Base-by-base conservation (phyloP, 2,888 invertebrate species). In the Dioctria linearis region DNA sequence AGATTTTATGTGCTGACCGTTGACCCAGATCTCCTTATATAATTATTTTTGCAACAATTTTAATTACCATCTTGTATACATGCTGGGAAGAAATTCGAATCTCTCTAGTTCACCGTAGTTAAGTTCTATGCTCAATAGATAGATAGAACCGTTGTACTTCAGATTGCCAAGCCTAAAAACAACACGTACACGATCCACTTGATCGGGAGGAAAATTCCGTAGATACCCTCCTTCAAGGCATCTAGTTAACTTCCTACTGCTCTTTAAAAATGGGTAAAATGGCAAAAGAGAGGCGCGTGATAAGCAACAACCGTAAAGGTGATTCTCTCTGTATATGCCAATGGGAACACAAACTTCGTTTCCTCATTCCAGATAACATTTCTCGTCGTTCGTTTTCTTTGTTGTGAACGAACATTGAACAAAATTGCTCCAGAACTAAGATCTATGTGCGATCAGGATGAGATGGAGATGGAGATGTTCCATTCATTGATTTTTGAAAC, bases 401-500 rank as follows among this genome's bases (percentile, higher is more conserved):
- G 46, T 49, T 67, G 11, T 13, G 11, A 8, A 5, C 3, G 39
- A 66, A 66, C 66, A n/a, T n/a, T 66, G 5, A 59, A 9, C 40
- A 37, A 46, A 67, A 67, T 13, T 46, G 46, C 46, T 13, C 49
- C 67, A 67, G 49, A 46, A 37, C 61, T 5, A 39, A 25, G 61
- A 61, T 61, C 61, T 37, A 61, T 61, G 61, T 61, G 37, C 6
- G 39, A 61, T 61, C 61, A 39, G 37, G 39, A 61, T 61, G 40
- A 61, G 4, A 61, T 25, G n/a, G n/a, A n/a, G n/a, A n/a, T 67
- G 13, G 51, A n/a, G 63, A 49, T 78, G 65, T 78, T 78, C 78
- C 78, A 66, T 78, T 78, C 78, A 78, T 78, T 78, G 78, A 78
- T 65, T 66, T 63, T 49, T 54, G 46, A 51, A 13, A 43, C 51